A percentile compares a stretch with the other conserved stretches of the same genome.
Conservation (phyloP, 2,113 vertebrate genomes). For the Sceloporus undulatus region DNA sequence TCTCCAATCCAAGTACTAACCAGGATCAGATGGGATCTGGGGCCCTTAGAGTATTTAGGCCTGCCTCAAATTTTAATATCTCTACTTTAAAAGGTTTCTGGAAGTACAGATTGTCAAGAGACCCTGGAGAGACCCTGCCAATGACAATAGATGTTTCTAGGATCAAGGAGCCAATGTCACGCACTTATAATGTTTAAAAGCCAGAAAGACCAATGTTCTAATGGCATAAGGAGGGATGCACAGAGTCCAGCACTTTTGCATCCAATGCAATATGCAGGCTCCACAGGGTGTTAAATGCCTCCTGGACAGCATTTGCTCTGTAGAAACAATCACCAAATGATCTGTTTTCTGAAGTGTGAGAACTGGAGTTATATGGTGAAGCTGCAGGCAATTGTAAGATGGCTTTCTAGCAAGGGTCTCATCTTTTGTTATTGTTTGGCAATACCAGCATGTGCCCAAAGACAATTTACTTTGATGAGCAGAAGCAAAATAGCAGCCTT, state of each 20-base stretch:
- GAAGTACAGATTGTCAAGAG: neutral
- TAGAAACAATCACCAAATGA: neutral
- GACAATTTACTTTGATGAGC: neutral
- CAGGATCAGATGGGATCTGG: no score
- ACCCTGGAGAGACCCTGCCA: neutral
- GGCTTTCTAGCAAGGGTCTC: fast-evolving
- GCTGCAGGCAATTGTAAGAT: neutral
- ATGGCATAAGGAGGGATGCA: neutral
- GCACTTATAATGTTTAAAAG: neutral
- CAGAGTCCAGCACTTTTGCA: neutral
- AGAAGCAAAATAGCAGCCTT: neutral
- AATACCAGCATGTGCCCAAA: neutral
- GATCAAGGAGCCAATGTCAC: neutral
- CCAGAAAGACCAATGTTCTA: neutral
- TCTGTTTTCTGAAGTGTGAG: neutral
- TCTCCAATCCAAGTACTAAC: no score
- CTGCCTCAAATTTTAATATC: no score
- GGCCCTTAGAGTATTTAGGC: no score
- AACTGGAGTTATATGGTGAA: neutral
- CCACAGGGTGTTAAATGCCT: neutral
- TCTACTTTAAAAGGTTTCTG: neutral
- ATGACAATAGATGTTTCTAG: neutral
- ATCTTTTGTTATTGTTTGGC: neutral
- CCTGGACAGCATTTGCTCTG: neutral
- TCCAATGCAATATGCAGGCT: neutral